Conservation (phyloP, 2,888 invertebrate species). For the Eudasyphora cyanicolor region DNA sequence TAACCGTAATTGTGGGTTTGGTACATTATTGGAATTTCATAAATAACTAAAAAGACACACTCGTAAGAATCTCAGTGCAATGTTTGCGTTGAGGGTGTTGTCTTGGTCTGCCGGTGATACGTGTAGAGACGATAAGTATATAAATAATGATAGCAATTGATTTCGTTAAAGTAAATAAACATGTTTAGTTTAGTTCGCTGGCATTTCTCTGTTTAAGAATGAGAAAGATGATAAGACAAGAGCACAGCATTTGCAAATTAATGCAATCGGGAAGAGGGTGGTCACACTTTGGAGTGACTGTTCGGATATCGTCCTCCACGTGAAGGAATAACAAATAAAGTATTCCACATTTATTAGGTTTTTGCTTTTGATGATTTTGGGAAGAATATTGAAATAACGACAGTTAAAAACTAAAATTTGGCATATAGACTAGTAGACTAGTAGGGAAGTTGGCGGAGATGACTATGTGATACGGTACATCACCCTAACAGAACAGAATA, state of each 20-base stretch:
- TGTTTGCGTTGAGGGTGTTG: conserved; percentile 45
- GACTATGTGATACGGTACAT: too few species aligned
- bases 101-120: conserved; percentile 24
- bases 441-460: too few species aligned
- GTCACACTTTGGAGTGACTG: not conserved
- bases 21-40: conserved; percentile 53
- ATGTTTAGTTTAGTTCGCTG: conserved; percentile 40
- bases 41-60: conserved; percentile 19
- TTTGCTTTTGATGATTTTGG: too few species aligned
- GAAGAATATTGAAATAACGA: too few species aligned
- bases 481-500: too few species aligned
- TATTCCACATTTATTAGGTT: too few species aligned
- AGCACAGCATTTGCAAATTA: not conserved
- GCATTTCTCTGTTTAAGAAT: not conserved
- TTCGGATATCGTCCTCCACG: not conserved
- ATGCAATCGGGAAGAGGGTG: not conserved
- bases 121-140: not conserved
- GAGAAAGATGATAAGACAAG: conserved; percentile 44
- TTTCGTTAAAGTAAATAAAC: conserved; percentile 48
- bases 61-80: conserved; percentile 15
- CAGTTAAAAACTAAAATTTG: too few species aligned
- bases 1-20: conserved; percentile 52
- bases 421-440: too few species aligned
- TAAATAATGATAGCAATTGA: conserved; percentile 46
- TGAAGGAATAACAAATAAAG: too few species aligned